phyloP scores from a whole-genome alignment of 2,888 invertebrate species.

The Hoplodrina ambigua region DNA sequence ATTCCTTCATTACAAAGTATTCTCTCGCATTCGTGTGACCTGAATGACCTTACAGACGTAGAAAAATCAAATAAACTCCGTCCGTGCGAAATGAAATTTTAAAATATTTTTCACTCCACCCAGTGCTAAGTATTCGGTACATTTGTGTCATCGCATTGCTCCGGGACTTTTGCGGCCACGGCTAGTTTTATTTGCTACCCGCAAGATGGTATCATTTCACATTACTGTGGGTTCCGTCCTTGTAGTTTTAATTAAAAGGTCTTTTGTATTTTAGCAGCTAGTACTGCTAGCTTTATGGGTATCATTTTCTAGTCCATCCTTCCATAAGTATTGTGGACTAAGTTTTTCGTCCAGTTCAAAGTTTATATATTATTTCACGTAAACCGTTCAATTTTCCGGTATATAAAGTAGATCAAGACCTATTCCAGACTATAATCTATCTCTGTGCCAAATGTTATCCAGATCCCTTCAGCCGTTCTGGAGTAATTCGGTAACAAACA shows the following conservation, averaged over 20 bases:
- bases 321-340: too few species aligned
- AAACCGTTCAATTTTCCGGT: too few species aligned
- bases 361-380: too few species aligned
- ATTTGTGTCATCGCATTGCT: constrained; percentile 50
- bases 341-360: too few species aligned
- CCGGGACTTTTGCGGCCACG: constrained; percentile 43
- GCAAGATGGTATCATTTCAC: constrained; percentile 49
- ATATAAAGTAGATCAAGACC: too few species aligned
- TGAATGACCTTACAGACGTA: constrained; percentile 42
- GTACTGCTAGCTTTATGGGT: background rate
- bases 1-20: constrained; percentile 28
- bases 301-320: background rate
- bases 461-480: too few species aligned
- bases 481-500: too few species aligned
- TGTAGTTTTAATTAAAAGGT: constrained; percentile 40
- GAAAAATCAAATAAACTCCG: constrained; percentile 50
- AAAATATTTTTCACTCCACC: constrained; percentile 47
- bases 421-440: too few species aligned
- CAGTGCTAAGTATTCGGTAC: constrained; percentile 49
- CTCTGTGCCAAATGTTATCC: too few species aligned
- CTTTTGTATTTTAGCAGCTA: constrained; percentile 16
- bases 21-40: constrained; percentile 35
- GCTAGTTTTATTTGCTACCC: constrained; percentile 50
- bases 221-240: constrained; percentile 38
- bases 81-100: constrained; percentile 50